Base-by-base conservation (phyloP, 2,797 vertebrate genomes). In the Epinephelus coioides region DNA sequence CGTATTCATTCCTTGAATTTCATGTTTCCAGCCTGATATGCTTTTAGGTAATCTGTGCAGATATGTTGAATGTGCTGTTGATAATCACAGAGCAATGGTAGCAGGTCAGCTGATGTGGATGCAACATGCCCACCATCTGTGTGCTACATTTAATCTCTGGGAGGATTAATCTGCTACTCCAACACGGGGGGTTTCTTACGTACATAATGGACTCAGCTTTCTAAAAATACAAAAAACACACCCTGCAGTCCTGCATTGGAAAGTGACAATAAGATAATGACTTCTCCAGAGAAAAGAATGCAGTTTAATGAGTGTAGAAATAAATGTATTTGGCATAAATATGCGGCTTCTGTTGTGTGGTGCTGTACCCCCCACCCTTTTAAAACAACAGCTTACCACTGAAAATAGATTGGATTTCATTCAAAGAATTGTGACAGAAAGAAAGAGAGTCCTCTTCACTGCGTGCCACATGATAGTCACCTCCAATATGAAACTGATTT, bases 61-160 rank as follows among this genome's bases (percentile, higher is more conserved):
- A 82, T 80, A 78, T 84, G 79, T 83, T 83, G 71, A 62, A 72
- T 55, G 30, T 73, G 9, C 69, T 83, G 78, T 59, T 85, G 79
- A 76, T 85, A 76, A 88, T 88, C 68, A 60, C 64, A 83, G 69
- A 68, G 73, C 70, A 69, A 76, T 55, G 73, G 62, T 63, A 83
- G 78, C 21, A 69, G 88, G 89, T 91, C 88, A 87, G 65, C 30
- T 4, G 81, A 91, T 84, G 89, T 76, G 71, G 73, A 90, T 70
- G 49, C 79, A 86, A 79, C 91, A 87, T 81, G 81, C 78, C 76
- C 55, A 81, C 91, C 91, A 94, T 95, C 94, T 95, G 93, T 85
- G 88, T 84, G 59, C 83, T 68, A 59, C 65, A 68, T 89, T 90
- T 94, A 94, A 94, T 94, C 92, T 88, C 81, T 59, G 51, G 43